A percentile compares a stretch with the other conserved stretches of the same genome.
These are phyloP conservation scores for Caenorhabditis sp. DNA, from an alignment of 2,888 invertebrate species.

Conservation along the genomic window DNA sequence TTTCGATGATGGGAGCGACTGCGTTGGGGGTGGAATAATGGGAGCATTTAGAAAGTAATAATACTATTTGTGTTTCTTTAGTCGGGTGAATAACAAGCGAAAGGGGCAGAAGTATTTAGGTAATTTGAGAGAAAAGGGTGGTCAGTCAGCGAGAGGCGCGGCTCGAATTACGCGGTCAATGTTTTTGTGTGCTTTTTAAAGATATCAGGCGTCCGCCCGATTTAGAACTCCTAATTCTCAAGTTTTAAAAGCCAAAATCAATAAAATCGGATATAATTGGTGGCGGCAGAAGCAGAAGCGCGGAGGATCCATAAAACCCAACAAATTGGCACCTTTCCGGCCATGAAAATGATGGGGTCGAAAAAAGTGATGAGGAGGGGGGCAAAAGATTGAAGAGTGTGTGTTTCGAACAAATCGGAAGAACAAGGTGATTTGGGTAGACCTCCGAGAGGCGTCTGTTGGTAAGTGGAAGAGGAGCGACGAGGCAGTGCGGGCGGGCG, in stretches of 20 bases:
- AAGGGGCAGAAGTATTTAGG: slow-evolving; percentile 1
- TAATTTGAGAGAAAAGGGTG: slow-evolving; percentile 40
- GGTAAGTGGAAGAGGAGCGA: slow-evolving; percentile 24
- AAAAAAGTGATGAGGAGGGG: slow-evolving; percentile 20
- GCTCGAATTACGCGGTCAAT: slow-evolving; percentile 38
- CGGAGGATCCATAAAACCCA: slow-evolving; percentile 10
- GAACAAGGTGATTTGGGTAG: slow-evolving; percentile 44
- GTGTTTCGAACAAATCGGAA: slow-evolving; percentile 45
- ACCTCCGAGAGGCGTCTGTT: slow-evolving; percentile 28
- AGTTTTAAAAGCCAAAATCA: slow-evolving; percentile 12
- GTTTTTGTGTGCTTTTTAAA: slow-evolving; percentile 14
- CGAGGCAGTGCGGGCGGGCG: neutral
- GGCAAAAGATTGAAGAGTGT: slow-evolving; percentile 5
- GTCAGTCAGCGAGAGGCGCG: slow-evolving; percentile 4
- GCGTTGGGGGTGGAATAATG: neutral
- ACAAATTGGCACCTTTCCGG: slow-evolving; percentile 31
- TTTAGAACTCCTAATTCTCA: no score
- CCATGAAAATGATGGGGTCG: slow-evolving; percentile 6
- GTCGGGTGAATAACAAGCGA: neutral
- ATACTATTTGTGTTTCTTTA: slow-evolving; percentile 25
- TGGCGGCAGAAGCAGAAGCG: slow-evolving; percentile 10
- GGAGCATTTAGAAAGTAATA: neutral
- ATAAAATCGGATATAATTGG: slow-evolving; percentile 34
- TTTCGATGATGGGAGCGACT: slow-evolving; percentile 46
- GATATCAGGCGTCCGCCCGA: no score